A percentile compares a stretch with the other conserved stretches of the same genome.
phyloP scores from a whole-genome alignment of 1,140 invertebrate genomes.

The Tetramorium parvispinum region DNA sequence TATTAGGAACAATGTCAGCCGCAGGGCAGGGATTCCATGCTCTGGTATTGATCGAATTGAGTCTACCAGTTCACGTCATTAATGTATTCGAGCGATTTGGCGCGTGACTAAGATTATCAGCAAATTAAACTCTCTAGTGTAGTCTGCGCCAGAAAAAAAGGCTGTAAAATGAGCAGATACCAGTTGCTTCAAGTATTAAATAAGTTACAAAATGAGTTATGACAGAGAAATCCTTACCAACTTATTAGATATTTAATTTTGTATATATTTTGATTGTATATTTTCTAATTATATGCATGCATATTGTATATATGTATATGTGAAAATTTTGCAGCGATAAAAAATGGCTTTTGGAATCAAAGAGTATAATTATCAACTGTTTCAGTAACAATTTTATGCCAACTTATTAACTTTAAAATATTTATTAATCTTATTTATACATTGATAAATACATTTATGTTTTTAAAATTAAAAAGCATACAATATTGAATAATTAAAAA shows the following conservation, averaged over 20 bases:
- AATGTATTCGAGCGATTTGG: slow-evolving; percentile 35
- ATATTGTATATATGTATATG: background rate
- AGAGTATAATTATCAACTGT: background rate
- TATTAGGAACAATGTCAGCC: slow-evolving; percentile 49
- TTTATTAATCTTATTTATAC: background rate
- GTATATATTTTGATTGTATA: background rate
- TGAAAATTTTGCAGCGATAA: background rate
- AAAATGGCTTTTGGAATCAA: background rate
- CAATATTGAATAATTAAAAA: background rate
- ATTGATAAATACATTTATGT: background rate
- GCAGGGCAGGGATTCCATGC: slow-evolving; percentile 28
- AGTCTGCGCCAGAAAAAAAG: background rate
- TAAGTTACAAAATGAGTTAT: background rate
- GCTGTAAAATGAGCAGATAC: background rate
- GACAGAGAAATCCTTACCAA: background rate
- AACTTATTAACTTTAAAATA: no score
- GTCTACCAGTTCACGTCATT: slow-evolving; percentile 13
- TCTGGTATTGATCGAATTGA: slow-evolving; percentile 48
- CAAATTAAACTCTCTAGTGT: background rate
- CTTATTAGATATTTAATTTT: background rate
- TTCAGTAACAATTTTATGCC: no score
- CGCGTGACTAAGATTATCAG: slow-evolving; percentile 49
- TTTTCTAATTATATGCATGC: background rate
- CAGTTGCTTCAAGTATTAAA: background rate
- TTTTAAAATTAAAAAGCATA: background rate